Evolutionary conservation across 2,888 invertebrate species (phyloP).

Genomic region (Xestia c-nigrum): DNA sequence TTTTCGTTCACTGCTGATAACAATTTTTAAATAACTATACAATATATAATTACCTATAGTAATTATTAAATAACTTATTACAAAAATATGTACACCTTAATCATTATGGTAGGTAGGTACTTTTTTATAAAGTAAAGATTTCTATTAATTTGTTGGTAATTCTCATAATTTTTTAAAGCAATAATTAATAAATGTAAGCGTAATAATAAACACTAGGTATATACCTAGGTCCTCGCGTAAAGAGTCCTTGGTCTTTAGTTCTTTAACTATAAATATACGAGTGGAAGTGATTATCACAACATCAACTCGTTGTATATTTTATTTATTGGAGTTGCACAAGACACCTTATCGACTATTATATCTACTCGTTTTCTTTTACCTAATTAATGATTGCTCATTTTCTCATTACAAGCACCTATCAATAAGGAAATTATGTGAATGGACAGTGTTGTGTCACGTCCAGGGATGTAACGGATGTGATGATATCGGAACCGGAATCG

Average conservation of each 20-base stretch:
- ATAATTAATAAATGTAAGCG: constrained; percentile 73
- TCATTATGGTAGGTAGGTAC: constrained; percentile 65
- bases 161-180: constrained; percentile 68
- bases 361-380: constrained; percentile 67
- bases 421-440: constrained; percentile 74
- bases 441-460: constrained; percentile 72
- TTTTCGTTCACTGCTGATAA: constrained; percentile 62
- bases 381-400: constrained; percentile 79
- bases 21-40: constrained; percentile 58
- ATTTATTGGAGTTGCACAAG: constrained; percentile 76
- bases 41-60: constrained; percentile 57
- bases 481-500: no score
- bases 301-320: constrained; percentile 83
- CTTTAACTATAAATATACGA: constrained; percentile 70
- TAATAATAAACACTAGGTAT: constrained; percentile 72
- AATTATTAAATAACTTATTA: constrained; percentile 68
- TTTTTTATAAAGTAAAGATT: constrained; percentile 67
- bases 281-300: constrained; percentile 77
- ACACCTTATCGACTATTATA: constrained; percentile 72
- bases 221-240: constrained; percentile 44
- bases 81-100: constrained; percentile 77
- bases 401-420: constrained; percentile 80
- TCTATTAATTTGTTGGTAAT: constrained; percentile 60
- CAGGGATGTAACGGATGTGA: no score
- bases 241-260: constrained; percentile 72